Evolutionary conservation across 35 echinoderm and acorn worm species (phyloP).

Genomic region (Chiridota heheva): DNA sequence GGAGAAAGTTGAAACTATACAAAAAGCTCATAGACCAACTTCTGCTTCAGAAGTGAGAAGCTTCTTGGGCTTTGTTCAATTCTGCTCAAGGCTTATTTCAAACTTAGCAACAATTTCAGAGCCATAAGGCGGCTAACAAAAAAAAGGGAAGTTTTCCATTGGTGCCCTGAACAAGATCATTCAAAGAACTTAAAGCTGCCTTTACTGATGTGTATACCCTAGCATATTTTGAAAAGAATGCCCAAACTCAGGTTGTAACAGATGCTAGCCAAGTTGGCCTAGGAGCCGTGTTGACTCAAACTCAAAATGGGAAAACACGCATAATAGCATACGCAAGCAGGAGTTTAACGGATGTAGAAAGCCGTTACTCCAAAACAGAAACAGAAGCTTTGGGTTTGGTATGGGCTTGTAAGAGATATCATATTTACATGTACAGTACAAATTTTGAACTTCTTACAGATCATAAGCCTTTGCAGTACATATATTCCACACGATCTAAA

Average conservation of each 20-base stretch:
- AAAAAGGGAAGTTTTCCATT: conserved; percentile 40
- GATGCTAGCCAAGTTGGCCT: conserved; percentile 54
- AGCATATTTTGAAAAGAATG: conserved; percentile 55
- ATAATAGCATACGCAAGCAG: conserved; percentile 36
- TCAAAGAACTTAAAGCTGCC: conserved; percentile 43
- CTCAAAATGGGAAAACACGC: not conserved
- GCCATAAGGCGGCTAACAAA: conserved; percentile 50
- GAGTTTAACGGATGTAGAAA: conserved; percentile 48
- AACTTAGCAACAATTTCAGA: conserved; percentile 62
- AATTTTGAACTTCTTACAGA: conserved; percentile 53
- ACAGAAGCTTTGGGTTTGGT: conserved; percentile 53
- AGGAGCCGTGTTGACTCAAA: conserved; percentile 48
- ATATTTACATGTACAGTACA: conserved; percentile 39
- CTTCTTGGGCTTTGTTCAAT: conserved; percentile 63
- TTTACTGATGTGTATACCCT: conserved; percentile 42
- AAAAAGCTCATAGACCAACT: conserved; percentile 31
- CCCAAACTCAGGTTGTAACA: conserved; percentile 26
- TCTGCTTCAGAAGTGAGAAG: conserved; percentile 40
- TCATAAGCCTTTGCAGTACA: conserved; percentile 47
- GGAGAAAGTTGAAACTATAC: conserved; percentile 36
- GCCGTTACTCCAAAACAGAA: conserved; percentile 58
- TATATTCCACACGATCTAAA: conserved; percentile 24
- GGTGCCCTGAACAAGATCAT: conserved; percentile 29
- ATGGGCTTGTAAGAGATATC: conserved; percentile 55
- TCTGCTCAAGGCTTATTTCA: conserved; percentile 50